Base-by-base conservation (phyloP, 2,797 vertebrate genomes). In the Cirrhinus mrigala region DNA sequence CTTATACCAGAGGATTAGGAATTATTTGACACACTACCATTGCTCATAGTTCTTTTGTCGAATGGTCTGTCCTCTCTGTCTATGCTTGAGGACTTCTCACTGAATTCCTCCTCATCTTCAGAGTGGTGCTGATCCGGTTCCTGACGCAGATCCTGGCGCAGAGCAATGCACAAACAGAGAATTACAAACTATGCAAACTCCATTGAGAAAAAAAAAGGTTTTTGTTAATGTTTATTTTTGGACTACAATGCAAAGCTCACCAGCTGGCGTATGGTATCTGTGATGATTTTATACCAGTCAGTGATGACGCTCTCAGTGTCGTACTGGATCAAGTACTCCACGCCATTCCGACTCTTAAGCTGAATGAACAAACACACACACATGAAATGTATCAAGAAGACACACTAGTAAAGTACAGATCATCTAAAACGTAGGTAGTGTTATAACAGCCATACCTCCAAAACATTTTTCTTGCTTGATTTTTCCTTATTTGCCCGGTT, bases 391-490 rank as follows among this genome's bases (percentile, higher is more conserved):
- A 22, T 52, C 22, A 76, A 40, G 29, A 16, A 24, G 0, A 44
- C 12, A 37, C 70, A 66, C 14, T 9, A 12, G 12, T 58, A n/a
- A 52, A 52, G 1, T 3, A 50, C 8, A 44, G 44, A 18, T 20
- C 7, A 73, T 50, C n/a, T 27, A 46, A 16, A n/a, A 60, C 10
- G 40, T 50, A 16, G 62, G n/a, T 29, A 40, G 54, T 27, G 20
- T 4, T 24, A 14, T 74, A 64, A 69, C 7, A 86, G 12, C 37
- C 95, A 92, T 91, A 98, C 98, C 96, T 99, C 98, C 73, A 99
- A 90, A 77, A 98, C 97, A 4, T 99, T 97, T 91, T 98, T 99
- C 90, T 97, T 99, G 95, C 98, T 99, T 81, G 98, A 99, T 78
- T 98, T 99, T 48, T 98, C 98, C 91, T 95, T 98, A 8, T 94